Conservation (phyloP, 2,113 vertebrate species). For the Sander vitreus region DNA sequence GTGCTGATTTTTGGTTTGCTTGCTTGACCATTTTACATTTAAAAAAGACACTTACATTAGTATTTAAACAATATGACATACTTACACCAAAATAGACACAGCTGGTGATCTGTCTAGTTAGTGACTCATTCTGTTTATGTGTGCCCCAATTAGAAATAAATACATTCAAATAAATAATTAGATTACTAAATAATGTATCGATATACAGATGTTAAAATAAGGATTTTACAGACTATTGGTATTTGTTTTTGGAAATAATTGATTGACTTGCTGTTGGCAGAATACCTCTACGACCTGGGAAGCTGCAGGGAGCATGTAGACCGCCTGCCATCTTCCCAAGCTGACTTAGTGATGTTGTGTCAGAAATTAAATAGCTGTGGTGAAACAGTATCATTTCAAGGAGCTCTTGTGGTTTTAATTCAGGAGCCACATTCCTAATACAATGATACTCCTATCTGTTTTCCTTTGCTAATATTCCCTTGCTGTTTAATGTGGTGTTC, state of each 20-base stretch:
- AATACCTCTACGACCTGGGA: background rate
- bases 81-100: background rate
- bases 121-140: background rate
- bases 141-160: background rate
- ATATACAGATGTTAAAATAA: background rate
- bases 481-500: slow-evolving; percentile 59
- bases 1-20: background rate
- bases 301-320: background rate
- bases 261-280: background rate
- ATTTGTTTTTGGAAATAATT: background rate
- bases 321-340: slow-evolving; percentile 55
- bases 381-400: slow-evolving; percentile 58
- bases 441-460: slow-evolving; percentile 64
- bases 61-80: background rate
- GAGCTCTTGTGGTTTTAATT: slow-evolving; percentile 50
- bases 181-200: background rate
- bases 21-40: background rate
- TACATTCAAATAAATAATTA: background rate
- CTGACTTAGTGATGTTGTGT: slow-evolving; percentile 43
- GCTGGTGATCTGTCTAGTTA: background rate
- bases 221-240: background rate
- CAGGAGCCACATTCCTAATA: slow-evolving; percentile 55
- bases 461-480: slow-evolving; percentile 53
- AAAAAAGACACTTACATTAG: too few relatives aligned
- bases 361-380: slow-evolving; percentile 57